phyloP scores from a whole-genome alignment of 2,113 vertebrate species.

The Crypturellus undulatus region DNA sequence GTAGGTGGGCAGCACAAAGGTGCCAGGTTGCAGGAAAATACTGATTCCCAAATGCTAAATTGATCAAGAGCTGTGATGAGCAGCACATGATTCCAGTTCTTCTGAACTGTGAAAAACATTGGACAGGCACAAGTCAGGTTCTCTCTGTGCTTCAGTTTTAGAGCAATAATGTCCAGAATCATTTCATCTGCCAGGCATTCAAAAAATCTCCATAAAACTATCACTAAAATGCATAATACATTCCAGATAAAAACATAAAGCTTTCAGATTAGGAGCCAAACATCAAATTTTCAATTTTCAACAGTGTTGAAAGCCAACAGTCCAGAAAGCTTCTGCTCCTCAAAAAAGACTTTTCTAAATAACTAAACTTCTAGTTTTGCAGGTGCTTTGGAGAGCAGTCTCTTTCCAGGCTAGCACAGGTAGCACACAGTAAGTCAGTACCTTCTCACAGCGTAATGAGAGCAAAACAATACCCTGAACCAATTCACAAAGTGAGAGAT shows the following conservation, averaged over 20 bases:
- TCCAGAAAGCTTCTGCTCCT: neutral
- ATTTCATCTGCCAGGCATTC: conserved; percentile 59
- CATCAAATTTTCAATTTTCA: conserved; percentile 48
- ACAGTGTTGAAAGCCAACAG: conserved; percentile 4
- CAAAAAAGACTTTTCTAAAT: conserved; percentile 4
- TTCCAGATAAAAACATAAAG: conserved; percentile 77
- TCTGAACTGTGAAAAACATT: neutral
- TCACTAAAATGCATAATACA: conserved; percentile 69
- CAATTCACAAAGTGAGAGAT: neutral
- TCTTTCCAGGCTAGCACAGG: neutral
- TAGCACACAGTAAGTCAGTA: neutral
- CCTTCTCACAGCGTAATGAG: neutral
- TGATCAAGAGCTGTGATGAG: neutral
- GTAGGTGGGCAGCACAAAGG: neutral
- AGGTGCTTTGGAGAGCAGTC: neutral
- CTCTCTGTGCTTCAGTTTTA: conserved; percentile 21
- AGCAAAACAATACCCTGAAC: neutral
- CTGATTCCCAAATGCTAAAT: neutral
- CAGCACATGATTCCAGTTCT: neutral
- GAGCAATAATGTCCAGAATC: neutral
- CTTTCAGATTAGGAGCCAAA: conserved; percentile 68
- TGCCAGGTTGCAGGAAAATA: neutral
- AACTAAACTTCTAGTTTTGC: neutral
- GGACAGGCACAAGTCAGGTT: neutral
- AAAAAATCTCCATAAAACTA: conserved; percentile 79